phyloP scores from a whole-genome alignment of 2,797 vertebrate species.

The Crocidura indochinensis region DNA sequence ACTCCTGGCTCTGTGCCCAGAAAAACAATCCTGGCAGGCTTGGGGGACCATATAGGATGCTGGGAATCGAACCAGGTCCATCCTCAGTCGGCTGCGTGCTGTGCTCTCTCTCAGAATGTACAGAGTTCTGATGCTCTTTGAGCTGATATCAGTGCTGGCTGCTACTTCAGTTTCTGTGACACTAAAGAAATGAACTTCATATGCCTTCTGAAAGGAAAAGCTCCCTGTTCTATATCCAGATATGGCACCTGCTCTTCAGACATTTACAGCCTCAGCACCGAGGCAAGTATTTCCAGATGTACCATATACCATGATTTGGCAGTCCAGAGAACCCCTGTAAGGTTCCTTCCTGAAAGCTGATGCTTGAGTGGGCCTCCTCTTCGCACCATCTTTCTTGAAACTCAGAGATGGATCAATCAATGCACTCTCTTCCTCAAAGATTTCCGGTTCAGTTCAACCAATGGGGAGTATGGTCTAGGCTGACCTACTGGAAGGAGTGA shows the following conservation, averaged over 20 bases:
- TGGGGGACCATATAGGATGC: no score
- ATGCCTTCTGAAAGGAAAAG: neutral
- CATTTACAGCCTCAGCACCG: fast-evolving
- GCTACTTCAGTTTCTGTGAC: neutral
- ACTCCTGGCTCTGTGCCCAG: no score
- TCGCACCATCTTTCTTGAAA: no score
- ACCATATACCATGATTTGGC: neutral
- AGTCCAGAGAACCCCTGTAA: neutral
- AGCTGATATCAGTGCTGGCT: neutral
- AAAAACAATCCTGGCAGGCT: no score
- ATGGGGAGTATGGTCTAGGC: fast-evolving
- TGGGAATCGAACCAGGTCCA: no score
- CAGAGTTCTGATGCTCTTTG: neutral
- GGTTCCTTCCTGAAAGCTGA: neutral
- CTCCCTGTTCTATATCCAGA: neutral
- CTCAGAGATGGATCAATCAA: no score
- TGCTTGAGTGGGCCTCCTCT: neutral
- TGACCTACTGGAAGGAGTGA: fast-evolving
- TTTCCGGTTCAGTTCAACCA: neutral
- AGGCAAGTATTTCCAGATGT: neutral
- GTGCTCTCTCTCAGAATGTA: neutral
- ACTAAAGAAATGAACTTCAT: neutral
- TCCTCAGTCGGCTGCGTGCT: neutral
- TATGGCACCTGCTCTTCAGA: neutral
- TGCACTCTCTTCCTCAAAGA: fast-evolving